phyloP scores from a whole-genome alignment of 2,888 invertebrate species.

The Stramonita haemastoma region DNA sequence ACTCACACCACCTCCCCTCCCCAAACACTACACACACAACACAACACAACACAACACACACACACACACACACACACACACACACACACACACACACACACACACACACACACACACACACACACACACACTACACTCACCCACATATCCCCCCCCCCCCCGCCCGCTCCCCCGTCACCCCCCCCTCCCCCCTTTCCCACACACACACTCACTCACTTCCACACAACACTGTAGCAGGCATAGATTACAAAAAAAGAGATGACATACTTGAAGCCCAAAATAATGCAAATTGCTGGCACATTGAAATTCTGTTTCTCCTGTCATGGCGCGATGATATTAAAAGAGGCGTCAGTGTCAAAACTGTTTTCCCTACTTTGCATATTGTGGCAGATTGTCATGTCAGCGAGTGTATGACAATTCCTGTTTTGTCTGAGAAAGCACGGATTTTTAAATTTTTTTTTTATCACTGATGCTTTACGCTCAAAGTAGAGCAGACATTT shows the following conservation, averaged over 20 bases:
- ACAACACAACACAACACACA: slow-evolving; percentile 1
- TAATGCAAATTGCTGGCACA: too few relatives aligned
- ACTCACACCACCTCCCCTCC: neutral
- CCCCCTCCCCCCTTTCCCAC: neutral
- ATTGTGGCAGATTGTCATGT: too few relatives aligned
- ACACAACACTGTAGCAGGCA: neutral
- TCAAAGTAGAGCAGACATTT: too few relatives aligned
- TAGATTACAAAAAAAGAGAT: neutral
- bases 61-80: neutral
- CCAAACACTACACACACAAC: neutral
- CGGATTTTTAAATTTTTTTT: too few relatives aligned
- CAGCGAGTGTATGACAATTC: too few relatives aligned
- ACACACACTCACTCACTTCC: neutral
- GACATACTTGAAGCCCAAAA: too few relatives aligned
- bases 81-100: neutral
- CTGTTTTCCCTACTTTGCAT: too few relatives aligned
- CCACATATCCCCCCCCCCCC: neutral
- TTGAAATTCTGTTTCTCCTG: too few relatives aligned
- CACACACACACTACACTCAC: neutral
- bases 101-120: neutral
- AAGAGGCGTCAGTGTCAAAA: too few relatives aligned
- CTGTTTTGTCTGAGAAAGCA: too few relatives aligned
- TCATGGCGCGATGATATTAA: too few relatives aligned
- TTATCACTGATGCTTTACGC: too few relatives aligned
- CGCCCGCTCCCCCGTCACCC: neutral